phyloP scores from a whole-genome alignment of 2,797 vertebrate genomes.

The Loriculus beryllinus region DNA sequence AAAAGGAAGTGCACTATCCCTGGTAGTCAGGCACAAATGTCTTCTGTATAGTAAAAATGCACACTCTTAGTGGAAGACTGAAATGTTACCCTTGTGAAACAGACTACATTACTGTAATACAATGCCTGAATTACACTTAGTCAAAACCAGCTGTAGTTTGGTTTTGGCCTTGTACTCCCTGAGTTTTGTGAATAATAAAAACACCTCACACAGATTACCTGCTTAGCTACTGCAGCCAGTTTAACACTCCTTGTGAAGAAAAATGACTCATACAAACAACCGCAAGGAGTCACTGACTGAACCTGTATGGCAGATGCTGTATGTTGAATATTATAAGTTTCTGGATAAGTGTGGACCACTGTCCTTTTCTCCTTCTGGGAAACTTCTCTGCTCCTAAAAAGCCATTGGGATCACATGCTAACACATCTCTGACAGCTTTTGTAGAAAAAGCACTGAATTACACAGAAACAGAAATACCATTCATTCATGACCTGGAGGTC shows the following conservation, averaged over 20 bases:
- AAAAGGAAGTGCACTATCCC: background rate
- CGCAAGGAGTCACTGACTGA: background rate
- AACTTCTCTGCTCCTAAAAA: background rate
- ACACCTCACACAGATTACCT: background rate
- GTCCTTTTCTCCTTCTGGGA: background rate
- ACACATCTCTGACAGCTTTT: background rate
- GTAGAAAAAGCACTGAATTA: background rate
- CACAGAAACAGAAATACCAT: background rate
- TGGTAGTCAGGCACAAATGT: background rate
- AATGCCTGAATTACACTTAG: background rate
- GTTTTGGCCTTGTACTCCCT: background rate
- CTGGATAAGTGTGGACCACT: background rate
- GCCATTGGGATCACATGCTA: background rate
- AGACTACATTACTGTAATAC: background rate
- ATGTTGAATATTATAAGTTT: background rate
- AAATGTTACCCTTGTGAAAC: background rate
- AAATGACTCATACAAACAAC: background rate
- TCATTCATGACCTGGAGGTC: background rate
- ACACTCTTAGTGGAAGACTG: background rate
- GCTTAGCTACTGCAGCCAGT: background rate
- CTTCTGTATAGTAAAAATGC: background rate
- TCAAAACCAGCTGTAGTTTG: background rate
- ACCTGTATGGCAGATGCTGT: background rate
- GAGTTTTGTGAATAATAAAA: background rate
- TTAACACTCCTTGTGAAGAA: background rate